Conservation (phyloP, 2,113 vertebrate genomes). For the Grammomys dolichurus region DNA sequence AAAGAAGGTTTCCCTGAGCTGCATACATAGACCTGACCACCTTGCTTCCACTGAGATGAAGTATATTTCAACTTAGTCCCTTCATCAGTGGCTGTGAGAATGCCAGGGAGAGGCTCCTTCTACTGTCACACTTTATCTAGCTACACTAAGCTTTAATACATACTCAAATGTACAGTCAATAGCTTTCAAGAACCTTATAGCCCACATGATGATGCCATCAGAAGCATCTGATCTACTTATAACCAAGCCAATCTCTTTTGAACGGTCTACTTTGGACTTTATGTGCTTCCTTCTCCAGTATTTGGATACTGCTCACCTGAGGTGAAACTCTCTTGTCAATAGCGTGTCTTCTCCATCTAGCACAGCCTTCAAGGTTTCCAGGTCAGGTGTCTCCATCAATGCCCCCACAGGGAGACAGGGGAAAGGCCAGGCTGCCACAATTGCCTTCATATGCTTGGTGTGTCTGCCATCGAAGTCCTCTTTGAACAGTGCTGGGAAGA, state of each 20-base stretch:
- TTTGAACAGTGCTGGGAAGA: neutral
- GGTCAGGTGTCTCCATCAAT: neutral
- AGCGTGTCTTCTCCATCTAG: neutral
- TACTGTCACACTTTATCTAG: neutral
- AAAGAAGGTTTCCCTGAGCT: neutral
- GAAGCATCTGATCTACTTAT: no score
- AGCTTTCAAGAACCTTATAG: no score
- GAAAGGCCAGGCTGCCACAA: neutral
- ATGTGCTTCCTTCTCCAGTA: neutral
- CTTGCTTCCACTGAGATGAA: neutral
- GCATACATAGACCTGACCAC: rapidly evolving
- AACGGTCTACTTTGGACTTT: rapidly evolving
- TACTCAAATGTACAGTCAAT: no score
- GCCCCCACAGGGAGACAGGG: neutral
- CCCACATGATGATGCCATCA: rapidly evolving
- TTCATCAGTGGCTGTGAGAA: rapidly evolving
- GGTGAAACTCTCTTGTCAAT: no score
- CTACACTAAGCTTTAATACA: no score
- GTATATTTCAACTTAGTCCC: neutral
- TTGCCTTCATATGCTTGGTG: neutral
- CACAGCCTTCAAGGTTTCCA: neutral
- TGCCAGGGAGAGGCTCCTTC: no score
- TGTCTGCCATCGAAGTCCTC: neutral
- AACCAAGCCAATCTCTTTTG: rapidly evolving
- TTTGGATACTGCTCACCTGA: neutral